phyloP scores from a whole-genome alignment of 2,113 vertebrate species.

The Centropristis striata region DNA sequence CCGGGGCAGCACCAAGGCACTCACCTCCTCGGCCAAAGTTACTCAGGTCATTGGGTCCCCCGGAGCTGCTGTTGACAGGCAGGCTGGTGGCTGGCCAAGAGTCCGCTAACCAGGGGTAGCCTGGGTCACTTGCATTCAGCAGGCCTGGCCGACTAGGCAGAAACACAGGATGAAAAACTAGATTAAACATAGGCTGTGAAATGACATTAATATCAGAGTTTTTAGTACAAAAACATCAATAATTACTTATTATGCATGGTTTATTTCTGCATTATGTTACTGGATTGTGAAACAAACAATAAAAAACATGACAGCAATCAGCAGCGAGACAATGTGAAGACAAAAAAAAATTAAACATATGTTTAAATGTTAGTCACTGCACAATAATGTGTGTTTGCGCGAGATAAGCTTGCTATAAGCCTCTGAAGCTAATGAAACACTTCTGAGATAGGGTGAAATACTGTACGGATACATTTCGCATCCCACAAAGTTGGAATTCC shows the following conservation, averaged over 20 bases:
- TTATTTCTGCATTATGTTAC: slow-evolving; percentile 27
- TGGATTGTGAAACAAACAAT: slow-evolving; percentile 22
- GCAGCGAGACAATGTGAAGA: slow-evolving; percentile 39
- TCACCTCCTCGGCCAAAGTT: slow-evolving; percentile 97
- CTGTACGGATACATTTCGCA: slow-evolving; percentile 33
- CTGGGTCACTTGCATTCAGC: slow-evolving; percentile 93
- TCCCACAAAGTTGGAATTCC: slow-evolving; percentile 67
- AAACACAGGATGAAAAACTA: slow-evolving; percentile 37
- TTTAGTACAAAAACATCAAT: slow-evolving; percentile 3
- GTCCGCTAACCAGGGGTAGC: slow-evolving; percentile 98
- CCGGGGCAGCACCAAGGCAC: slow-evolving; percentile 30
- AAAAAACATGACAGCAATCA: slow-evolving; percentile 56
- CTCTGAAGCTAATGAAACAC: slow-evolving; percentile 62
- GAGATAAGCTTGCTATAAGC: slow-evolving; percentile 65
- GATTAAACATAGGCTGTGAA: slow-evolving; percentile 27
- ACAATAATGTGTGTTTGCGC: slow-evolving; percentile 45
- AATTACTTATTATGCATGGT: slow-evolving; percentile 18
- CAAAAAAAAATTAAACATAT: slow-evolving; percentile 56
- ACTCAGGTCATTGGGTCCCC: slow-evolving; percentile 93
- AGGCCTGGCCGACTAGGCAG: slow-evolving; percentile 92
- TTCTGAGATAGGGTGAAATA: slow-evolving; percentile 35
- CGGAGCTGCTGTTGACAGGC: slow-evolving; percentile 94
- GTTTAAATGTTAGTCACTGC: slow-evolving; percentile 53
- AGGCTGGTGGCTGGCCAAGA: slow-evolving; percentile 98
- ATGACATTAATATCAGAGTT: slow-evolving; percentile 22